These are phyloP conservation scores for Atherinomorus stipes DNA, from an alignment of 2,113 vertebrate genomes.

Conservation along the genomic window DNA sequence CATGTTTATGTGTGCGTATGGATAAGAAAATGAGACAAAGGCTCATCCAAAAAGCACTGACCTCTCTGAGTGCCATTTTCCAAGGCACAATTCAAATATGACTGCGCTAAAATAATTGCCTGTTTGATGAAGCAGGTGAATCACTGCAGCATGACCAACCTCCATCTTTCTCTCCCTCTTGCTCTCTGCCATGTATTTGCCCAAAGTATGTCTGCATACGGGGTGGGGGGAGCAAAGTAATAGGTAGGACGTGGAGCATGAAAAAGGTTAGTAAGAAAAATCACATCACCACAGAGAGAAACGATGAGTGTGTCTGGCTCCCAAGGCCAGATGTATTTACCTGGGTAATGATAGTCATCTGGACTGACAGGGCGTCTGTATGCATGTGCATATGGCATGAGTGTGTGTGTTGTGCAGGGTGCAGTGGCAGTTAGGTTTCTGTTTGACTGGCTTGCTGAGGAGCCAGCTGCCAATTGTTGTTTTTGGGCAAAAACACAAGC, in stretches of 20 bases:
- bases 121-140: constrained; percentile 66
- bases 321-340: constrained; percentile 80
- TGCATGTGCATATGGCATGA: constrained; percentile 60
- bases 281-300: constrained; percentile 72
- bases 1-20: neutral
- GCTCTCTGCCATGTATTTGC: constrained; percentile 28
- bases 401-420: constrained; percentile 67
- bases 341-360: constrained; percentile 82
- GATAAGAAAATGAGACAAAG: constrained; percentile 27
- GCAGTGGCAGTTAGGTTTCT: constrained; percentile 56
- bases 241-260: constrained; percentile 68
- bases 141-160: constrained; percentile 34
- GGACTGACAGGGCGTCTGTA: constrained; percentile 58
- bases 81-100: constrained; percentile 55
- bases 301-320: constrained; percentile 62
- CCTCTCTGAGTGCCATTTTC: constrained; percentile 61
- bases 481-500: constrained; percentile 31
- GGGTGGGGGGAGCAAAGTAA: constrained; percentile 58
- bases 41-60: constrained; percentile 43
- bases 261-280: constrained; percentile 75
- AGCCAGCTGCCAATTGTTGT: constrained; percentile 57
- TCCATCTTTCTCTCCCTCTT: constrained; percentile 18
- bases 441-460: constrained; percentile 43
- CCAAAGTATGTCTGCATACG: constrained; percentile 50
- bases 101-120: constrained; percentile 67